These are phyloP conservation scores for Augochlora pura DNA, from an alignment of 1,140 invertebrate genomes.

Conservation along the genomic window DNA sequence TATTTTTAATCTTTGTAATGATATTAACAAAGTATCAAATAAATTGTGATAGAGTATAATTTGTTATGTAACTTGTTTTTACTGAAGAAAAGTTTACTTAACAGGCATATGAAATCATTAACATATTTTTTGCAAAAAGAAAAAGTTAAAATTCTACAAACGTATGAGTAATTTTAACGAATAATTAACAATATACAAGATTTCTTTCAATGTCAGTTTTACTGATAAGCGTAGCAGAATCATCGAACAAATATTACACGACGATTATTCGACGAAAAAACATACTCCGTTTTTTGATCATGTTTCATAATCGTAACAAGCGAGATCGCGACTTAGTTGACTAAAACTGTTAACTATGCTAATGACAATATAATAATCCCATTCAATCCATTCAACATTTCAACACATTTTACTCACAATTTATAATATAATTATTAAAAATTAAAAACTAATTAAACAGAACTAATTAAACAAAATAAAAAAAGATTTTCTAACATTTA, in stretches of 20 bases:
- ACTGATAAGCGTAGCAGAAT: conserved; percentile 39
- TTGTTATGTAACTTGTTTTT: neutral
- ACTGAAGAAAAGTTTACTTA: conserved; percentile 5
- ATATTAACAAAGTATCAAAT: conserved; percentile 21
- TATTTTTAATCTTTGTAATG: conserved; percentile 13
- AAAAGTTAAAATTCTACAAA: conserved; percentile 1
- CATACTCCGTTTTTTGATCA: neutral
- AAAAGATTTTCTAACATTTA: conserved; percentile 46
- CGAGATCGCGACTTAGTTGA: conserved; percentile 16
- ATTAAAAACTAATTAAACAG: conserved; percentile 53
- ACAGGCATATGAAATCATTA: neutral
- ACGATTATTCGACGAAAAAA: conserved; percentile 23
- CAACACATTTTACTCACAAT: conserved; percentile 32
- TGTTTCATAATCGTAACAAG: conserved; percentile 14
- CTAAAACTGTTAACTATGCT: conserved; percentile 28
- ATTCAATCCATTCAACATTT: conserved; percentile 27
- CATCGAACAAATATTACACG: conserved; percentile 34
- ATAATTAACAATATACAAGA: conserved; percentile 10
- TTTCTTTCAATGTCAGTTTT: conserved; percentile 33
- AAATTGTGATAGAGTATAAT: conserved; percentile 5
- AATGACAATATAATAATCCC: conserved; percentile 19
- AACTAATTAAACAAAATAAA: conserved; percentile 63
- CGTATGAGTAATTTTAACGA: neutral
- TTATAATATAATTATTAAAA: conserved; percentile 28
- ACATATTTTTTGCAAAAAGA: neutral